Evolutionary conservation across 2,113 vertebrate species (phyloP).

Genomic region (Corydoras sp.): DNA sequence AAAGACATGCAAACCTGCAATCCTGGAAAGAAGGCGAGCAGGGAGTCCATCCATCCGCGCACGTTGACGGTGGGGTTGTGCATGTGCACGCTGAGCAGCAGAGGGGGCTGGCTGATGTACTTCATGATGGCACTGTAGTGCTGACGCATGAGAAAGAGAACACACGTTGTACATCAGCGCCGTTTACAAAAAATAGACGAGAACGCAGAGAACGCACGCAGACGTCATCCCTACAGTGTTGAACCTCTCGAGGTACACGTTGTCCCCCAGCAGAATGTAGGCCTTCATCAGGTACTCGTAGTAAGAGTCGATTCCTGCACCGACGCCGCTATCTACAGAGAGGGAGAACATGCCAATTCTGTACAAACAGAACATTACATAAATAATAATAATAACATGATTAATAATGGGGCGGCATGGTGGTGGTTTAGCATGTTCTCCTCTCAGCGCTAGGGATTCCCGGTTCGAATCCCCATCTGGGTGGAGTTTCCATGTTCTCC

Average conservation of each 20-base stretch:
- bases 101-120: constrained; percentile 95
- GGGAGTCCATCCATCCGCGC: constrained; percentile 96
- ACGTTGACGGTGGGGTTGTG: constrained; percentile 97
- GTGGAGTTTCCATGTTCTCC: no score
- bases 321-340: constrained; percentile 86
- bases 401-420: no score
- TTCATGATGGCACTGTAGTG: constrained; percentile 99
- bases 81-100: constrained; percentile 95
- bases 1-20: constrained; percentile 75
- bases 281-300: constrained; percentile 98
- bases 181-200: neutral
- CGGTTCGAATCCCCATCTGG: no score
- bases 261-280: constrained; percentile 93
- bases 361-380: neutral
- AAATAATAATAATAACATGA: neutral
- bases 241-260: constrained; percentile 93
- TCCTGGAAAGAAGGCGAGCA: constrained; percentile 95
- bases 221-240: constrained; percentile 77
- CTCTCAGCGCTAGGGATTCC: no score
- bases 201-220: neutral
- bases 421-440: no score
- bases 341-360: neutral
- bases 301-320: constrained; percentile 96
- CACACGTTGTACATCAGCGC: neutral
- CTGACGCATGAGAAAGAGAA: constrained; percentile 52